A percentile compares a stretch with the other conserved stretches of the same genome.
Conservation (phyloP, 2,797 vertebrate genomes). For the Hozukius guyotensis region DNA sequence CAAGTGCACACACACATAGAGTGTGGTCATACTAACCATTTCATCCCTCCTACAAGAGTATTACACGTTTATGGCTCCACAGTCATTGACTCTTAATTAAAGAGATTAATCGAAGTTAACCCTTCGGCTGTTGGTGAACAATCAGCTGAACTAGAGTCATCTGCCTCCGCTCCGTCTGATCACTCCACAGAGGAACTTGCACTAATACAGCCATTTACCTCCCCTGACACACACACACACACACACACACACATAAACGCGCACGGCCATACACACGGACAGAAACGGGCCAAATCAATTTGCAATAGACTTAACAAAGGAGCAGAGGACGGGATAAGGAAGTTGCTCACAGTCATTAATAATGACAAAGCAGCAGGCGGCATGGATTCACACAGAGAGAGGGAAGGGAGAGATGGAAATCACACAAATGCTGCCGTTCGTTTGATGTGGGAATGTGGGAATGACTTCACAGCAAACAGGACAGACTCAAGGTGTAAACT, state of each 20-base stretch:
- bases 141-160: conserved; percentile 29
- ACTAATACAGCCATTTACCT: conserved; percentile 60
- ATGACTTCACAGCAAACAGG: not conserved
- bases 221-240: conserved; percentile 42
- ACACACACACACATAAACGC: not conserved
- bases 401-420: conserved; percentile 5
- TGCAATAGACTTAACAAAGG: conserved; percentile 45
- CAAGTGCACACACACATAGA: not conserved
- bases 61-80: conserved; percentile 27
- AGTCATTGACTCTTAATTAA: conserved; percentile 51
- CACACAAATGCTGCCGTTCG: not conserved
- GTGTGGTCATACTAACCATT: conserved; percentile 6
- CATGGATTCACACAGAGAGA: conserved; percentile 7
- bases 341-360: conserved; percentile 54
- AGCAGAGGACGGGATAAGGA: conserved; percentile 40
- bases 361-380: conserved; percentile 48
- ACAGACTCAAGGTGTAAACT: not conserved
- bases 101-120: conserved; percentile 64
- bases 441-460: not conserved
- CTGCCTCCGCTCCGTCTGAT: conserved; percentile 41
- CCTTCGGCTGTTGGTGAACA: conserved; percentile 16
- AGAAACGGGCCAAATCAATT: conserved; percentile 49
- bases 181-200: conserved; percentile 35
- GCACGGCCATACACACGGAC: not conserved
- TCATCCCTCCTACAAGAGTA: not conserved